Percentiles rank a stretch among this genome's conserved stretches.
These are phyloP conservation scores for Semicossyphus pulcher DNA, from an alignment of 2,113 vertebrate species.

Conservation along the genomic window DNA sequence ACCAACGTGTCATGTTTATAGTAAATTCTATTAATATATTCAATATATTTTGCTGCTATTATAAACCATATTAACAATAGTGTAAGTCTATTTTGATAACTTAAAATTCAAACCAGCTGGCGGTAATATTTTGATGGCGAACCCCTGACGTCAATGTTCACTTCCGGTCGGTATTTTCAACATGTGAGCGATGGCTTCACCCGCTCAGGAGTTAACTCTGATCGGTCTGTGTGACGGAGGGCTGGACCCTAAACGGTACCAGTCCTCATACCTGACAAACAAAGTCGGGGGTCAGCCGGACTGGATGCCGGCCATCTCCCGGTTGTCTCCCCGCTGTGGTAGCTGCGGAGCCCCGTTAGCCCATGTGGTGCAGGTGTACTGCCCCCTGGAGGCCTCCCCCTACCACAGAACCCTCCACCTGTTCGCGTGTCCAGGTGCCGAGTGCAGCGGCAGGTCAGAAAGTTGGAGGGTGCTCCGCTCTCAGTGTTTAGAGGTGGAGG, in stretches of 20 bases:
- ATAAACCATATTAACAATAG: neutral
- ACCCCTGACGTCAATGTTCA: fast-evolving
- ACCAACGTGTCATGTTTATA: no score
- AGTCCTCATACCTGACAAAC: slow-evolving; percentile 64
- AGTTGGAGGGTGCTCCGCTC: slow-evolving; percentile 70
- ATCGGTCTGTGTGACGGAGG: slow-evolving; percentile 77
- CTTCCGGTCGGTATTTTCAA: neutral
- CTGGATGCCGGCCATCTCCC: neutral
- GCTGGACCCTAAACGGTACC: slow-evolving; percentile 38
- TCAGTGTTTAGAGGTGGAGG: slow-evolving; percentile 52
- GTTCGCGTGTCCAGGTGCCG: slow-evolving; percentile 58
- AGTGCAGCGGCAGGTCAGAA: slow-evolving; percentile 44
- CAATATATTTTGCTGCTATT: no score
- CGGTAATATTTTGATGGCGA: slow-evolving; percentile 34
- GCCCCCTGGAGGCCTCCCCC: slow-evolving; percentile 62
- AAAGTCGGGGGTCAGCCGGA: slow-evolving; percentile 77
- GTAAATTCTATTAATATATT: no score
- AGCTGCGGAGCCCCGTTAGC: slow-evolving; percentile 45
- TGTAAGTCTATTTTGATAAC: neutral
- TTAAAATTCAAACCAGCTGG: no score
- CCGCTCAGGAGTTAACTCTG: slow-evolving; percentile 18
- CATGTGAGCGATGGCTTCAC: slow-evolving; percentile 45
- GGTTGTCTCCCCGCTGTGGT: slow-evolving; percentile 19
- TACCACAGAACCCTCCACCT: slow-evolving; percentile 70
- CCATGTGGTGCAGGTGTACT: slow-evolving; percentile 73